Base-by-base conservation (phyloP, 2,888 invertebrate genomes). In the Philereme transversata region DNA sequence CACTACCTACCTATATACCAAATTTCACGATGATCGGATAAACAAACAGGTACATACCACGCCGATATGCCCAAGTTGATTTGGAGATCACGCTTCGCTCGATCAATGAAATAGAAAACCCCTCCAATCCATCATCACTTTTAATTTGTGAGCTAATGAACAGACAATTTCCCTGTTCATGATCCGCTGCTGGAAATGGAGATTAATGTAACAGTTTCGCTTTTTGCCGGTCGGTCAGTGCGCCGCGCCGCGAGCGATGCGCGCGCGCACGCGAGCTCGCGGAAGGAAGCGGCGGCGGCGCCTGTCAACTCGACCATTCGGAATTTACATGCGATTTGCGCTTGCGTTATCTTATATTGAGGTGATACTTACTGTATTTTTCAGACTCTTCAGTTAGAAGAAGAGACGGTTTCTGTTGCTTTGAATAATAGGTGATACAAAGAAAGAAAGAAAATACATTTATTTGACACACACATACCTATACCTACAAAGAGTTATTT, bases 231-330 rank as follows among this genome's bases (percentile, higher is more conserved):
- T 47, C 40, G 55, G 52, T 40, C 45, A 11, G 58, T 46, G 33
- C 49, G 10, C 10, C n/a, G 38, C 33, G 33, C n/a, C 5, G 40
- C 8, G 38, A 11, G 53, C 56, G 43, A 51, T 11, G 60, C n/a
- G 51, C 47, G 51, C 46, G 57, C 33, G 55, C 50, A 55, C 66
- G 68, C 65, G 51, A 58, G 43, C 63, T 57, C 60, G 57, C 61
- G 70, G 67, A 68, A 69, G 67, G 69, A 67, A 69, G 65, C 59
- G 57, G 45, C 64, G 68, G 8, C 69, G 41, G 62, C 22, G 22
- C 61, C 65, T 51, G 62, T 62, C 61, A 62, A 52, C 46, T 58
- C 60, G 57, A 64, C 57, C 65, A 59, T 50, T 46, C 50, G 50
- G 41, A 41, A 38, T 38, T n/a, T 38, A 51, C 57, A 47, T 48